Evolutionary conservation across 2,797 vertebrate species (phyloP).

Genomic region (Xerus rutilus): DNA sequence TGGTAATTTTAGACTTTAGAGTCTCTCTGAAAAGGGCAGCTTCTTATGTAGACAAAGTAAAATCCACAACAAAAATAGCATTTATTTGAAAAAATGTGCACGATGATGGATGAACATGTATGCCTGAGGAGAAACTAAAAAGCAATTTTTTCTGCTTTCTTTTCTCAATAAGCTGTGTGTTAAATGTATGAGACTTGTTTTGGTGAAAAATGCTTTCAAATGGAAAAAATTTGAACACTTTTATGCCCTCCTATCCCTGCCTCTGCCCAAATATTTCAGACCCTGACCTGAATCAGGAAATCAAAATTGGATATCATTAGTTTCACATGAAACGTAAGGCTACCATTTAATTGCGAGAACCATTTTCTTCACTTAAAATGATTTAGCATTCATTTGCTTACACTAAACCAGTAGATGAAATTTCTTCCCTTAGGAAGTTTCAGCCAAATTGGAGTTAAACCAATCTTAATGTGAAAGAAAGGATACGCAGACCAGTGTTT

Average conservation of each 20-base stretch:
- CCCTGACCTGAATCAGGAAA: background rate
- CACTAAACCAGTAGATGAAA: background rate
- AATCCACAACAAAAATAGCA: background rate
- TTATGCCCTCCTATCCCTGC: background rate
- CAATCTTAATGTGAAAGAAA: constrained; percentile 40
- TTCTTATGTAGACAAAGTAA: background rate
- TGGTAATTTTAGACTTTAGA: background rate
- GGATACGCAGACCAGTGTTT: background rate
- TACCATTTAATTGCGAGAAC: background rate
- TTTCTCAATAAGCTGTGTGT: background rate
- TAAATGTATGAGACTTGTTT: background rate
- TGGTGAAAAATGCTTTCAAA: background rate
- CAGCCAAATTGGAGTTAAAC: background rate
- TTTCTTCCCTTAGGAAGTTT: background rate
- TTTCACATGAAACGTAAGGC: background rate
- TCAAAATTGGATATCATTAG: background rate
- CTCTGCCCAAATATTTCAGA: background rate
- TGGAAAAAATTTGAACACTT: background rate
- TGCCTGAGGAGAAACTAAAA: background rate
- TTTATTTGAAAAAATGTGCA: background rate
- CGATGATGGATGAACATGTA: background rate
- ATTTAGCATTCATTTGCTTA: background rate
- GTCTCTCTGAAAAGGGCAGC: constrained; percentile 28
- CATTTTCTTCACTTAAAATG: background rate
- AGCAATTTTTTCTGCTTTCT: background rate